Evolutionary conservation across 2,888 invertebrate genomes (phyloP).

Genomic region (Desoria tigrina): DNA sequence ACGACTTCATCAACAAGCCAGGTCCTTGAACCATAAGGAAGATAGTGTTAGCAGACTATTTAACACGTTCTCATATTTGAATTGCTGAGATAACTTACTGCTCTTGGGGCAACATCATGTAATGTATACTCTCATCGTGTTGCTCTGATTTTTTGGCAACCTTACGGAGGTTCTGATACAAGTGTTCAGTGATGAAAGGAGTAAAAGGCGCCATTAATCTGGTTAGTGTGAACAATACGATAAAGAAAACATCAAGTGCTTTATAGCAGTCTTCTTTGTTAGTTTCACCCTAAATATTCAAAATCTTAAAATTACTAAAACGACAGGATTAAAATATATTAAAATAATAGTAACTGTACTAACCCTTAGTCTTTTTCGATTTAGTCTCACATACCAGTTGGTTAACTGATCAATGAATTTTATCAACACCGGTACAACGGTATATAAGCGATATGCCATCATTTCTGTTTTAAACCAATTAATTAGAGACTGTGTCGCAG

Average conservation of each 20-base stretch:
- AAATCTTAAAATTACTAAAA: constrained; percentile 18
- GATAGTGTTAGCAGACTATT: too few species aligned
- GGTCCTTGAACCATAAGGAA: constrained; percentile 59
- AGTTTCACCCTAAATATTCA: constrained; percentile 75
- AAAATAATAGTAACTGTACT: constrained; percentile 18
- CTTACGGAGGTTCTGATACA: constrained; percentile 83
- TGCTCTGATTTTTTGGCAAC: constrained; percentile 61
- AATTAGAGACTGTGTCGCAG: constrained; percentile 90
- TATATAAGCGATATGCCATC: constrained; percentile 90
- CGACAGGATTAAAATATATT: too few species aligned
- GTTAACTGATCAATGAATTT: constrained; percentile 97
- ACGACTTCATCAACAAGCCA: constrained; percentile 78
- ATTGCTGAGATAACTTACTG: too few species aligned
- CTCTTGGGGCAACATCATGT: constrained; percentile 80
- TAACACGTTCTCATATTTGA: too few species aligned
- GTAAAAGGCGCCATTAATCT: constrained; percentile 97
- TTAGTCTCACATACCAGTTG: constrained; percentile 98
- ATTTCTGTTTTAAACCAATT: constrained; percentile 88
- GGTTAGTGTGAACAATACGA: constrained; percentile 83
- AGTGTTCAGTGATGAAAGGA: constrained; percentile 91
- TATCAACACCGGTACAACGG: constrained; percentile 88
- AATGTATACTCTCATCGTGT: constrained; percentile 80
- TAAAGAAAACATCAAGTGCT: constrained; percentile 84
- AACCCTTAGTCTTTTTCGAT: constrained; percentile 84
- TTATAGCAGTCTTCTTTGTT: constrained; percentile 77